A percentile compares a stretch with the other conserved stretches of the same genome.
These are phyloP conservation scores for Parazoanthus darwini DNA, from an alignment of 92 coral and sea anemone genomes.

Conservation along the genomic window DNA sequence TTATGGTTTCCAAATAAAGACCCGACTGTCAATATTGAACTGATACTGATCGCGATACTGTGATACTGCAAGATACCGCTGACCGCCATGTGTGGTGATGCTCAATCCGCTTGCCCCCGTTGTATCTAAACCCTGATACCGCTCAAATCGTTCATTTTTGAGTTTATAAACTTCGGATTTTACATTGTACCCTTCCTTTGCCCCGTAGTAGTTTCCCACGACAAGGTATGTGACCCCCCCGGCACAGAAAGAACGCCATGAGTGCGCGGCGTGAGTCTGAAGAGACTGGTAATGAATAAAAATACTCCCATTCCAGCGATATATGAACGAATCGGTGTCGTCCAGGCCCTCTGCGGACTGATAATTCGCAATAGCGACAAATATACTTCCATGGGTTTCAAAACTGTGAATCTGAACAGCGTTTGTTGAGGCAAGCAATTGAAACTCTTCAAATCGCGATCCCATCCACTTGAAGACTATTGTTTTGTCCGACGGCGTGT, in stretches of 20 bases:
- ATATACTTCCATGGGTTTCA: slow-evolving; percentile 22
- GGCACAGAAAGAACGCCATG: slow-evolving; percentile 34
- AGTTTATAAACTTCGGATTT: slow-evolving; percentile 46
- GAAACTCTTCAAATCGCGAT: slow-evolving; percentile 10
- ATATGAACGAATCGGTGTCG: slow-evolving; percentile 32
- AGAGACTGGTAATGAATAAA: slow-evolving; percentile 40
- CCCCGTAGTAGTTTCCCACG: slow-evolving; percentile 40
- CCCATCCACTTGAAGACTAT: slow-evolving; percentile 31
- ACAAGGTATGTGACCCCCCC: slow-evolving; percentile 36
- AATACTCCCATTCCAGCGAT: slow-evolving; percentile 31
- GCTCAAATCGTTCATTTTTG: slow-evolving; percentile 24
- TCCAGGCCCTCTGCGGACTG: neutral
- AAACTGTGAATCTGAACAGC: slow-evolving; percentile 35
- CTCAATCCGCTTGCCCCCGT: slow-evolving; percentile 47
- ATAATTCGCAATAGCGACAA: slow-evolving; percentile 21
- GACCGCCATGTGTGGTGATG: slow-evolving; percentile 19
- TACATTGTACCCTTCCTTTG: slow-evolving; percentile 16
- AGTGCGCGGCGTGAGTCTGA: slow-evolving; percentile 34
- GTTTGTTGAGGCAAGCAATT: slow-evolving; percentile 23
- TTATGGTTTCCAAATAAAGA: slow-evolving; percentile 18
- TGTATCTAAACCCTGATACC: slow-evolving; percentile 42
- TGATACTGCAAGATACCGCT: slow-evolving; percentile 36
- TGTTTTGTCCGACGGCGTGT: slow-evolving; percentile 3
- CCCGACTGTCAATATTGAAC: slow-evolving; percentile 25
- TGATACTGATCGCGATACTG: slow-evolving; percentile 14